Conservation (phyloP, 1,140 invertebrate species). For the Dendrolimus kikuchii region DNA sequence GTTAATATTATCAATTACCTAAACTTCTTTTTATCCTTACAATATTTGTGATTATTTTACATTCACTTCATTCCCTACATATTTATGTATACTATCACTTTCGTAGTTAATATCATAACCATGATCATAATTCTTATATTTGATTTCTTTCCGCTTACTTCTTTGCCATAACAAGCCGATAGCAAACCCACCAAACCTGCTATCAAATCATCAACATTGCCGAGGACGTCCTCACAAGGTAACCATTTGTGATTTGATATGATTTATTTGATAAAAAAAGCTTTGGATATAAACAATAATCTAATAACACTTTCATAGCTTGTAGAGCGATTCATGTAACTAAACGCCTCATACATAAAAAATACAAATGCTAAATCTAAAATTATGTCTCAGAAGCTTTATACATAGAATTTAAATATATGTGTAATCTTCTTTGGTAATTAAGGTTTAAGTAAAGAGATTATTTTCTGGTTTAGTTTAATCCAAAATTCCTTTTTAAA, state of each 20-base stretch:
- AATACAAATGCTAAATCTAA: too few species aligned
- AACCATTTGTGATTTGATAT: slow-evolving; percentile 48
- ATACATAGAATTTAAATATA: too few species aligned
- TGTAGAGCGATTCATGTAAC: too few species aligned
- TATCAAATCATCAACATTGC: slow-evolving; percentile 94
- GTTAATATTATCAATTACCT: slow-evolving; percentile 10
- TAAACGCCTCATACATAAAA: too few species aligned
- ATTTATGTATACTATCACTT: slow-evolving; percentile 15
- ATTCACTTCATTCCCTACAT: slow-evolving; percentile 7
- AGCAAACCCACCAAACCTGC: slow-evolving; percentile 94
- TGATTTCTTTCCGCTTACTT: slow-evolving; percentile 71
- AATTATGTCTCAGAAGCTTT: too few species aligned
- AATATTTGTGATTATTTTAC: slow-evolving; percentile 6
- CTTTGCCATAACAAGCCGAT: slow-evolving; percentile 81
- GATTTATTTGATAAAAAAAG: too few species aligned
- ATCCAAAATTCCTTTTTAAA: too few species aligned
- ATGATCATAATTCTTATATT: slow-evolving; percentile 68
- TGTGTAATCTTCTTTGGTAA: too few species aligned
- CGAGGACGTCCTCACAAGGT: slow-evolving; percentile 94
- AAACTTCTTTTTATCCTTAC: slow-evolving; percentile 7
- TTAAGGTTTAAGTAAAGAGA: too few species aligned
- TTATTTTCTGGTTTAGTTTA: too few species aligned
- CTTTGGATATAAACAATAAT: too few species aligned
- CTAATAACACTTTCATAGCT: too few species aligned
- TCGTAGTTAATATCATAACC: slow-evolving; percentile 65